Conservation (phyloP, 2,888 invertebrate genomes). For the Lasioglossum vierecki region DNA sequence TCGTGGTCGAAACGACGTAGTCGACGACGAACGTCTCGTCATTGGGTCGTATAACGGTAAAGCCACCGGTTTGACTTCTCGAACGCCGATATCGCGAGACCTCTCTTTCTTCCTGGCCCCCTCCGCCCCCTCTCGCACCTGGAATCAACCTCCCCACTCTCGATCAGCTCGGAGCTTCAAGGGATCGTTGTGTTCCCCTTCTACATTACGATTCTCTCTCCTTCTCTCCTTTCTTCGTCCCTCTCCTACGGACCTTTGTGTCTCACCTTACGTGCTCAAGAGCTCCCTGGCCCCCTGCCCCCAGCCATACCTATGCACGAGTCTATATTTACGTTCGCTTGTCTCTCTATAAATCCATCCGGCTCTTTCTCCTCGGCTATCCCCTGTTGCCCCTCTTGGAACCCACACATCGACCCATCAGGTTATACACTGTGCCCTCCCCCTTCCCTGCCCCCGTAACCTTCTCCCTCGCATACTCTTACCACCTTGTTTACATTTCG, state of each 20-base stretch:
- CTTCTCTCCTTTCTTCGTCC: background rate
- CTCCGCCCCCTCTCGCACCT: background rate
- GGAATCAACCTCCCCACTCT: slow-evolving; percentile 18
- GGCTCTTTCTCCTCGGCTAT: slow-evolving; percentile 12
- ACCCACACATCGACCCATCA: slow-evolving; percentile 48
- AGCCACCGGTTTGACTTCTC: slow-evolving; percentile 68
- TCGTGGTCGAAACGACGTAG: slow-evolving; percentile 37
- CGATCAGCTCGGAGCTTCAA: slow-evolving; percentile 4
- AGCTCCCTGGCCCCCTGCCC: background rate
- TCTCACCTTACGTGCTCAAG: slow-evolving; percentile 27
- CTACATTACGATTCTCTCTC: background rate
- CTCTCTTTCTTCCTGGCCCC: slow-evolving; percentile 13
- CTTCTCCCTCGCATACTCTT: background rate
- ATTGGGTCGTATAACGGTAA: slow-evolving; percentile 83
- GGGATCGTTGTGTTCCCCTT: slow-evolving; percentile 19
- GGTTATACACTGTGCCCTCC: background rate
- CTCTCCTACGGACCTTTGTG: slow-evolving; percentile 27
- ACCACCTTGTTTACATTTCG: slow-evolving; percentile 52
- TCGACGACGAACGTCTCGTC: slow-evolving; percentile 70
- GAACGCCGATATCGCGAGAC: slow-evolving; percentile 49
- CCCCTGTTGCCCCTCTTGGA: slow-evolving; percentile 19
- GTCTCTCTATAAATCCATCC: slow-evolving; percentile 61
- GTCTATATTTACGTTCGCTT: slow-evolving; percentile 60
- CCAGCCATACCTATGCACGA: slow-evolving; percentile 43
- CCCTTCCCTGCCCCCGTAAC: background rate